A percentile compares a stretch with the other conserved stretches of the same genome.
These are phyloP conservation scores for Odontocerum albicorne DNA, from an alignment of 2,888 invertebrate genomes.

Conservation along the genomic window DNA sequence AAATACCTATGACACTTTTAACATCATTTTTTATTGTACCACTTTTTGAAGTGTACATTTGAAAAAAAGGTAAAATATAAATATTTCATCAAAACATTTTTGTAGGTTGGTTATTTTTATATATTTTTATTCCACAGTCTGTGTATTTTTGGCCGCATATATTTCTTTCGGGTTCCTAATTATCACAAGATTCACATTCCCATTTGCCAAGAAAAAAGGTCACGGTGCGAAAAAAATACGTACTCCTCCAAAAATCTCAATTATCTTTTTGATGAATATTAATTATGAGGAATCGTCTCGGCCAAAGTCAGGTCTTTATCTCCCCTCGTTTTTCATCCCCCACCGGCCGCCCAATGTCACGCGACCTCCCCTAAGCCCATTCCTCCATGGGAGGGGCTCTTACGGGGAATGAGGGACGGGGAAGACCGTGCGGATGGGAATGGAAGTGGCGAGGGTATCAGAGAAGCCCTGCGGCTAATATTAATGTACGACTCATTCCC, in stretches of 20 bases:
- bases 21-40: too few relatives aligned
- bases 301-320: slow-evolving; percentile 18
- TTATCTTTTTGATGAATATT: slow-evolving; percentile 28
- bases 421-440: too few relatives aligned
- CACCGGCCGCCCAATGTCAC: not conserved
- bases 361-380: not conserved
- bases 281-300: slow-evolving; percentile 24
- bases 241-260: slow-evolving; percentile 23
- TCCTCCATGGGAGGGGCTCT: not conserved
- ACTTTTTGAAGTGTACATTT: too few relatives aligned
- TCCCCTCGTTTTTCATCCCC: slow-evolving; percentile 14
- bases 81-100: too few relatives aligned
- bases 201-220: not conserved
- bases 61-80: not conserved
- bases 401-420: not conserved
- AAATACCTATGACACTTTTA: too few relatives aligned
- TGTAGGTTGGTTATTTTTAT: too few relatives aligned
- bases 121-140: too few relatives aligned
- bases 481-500: slow-evolving; percentile 30
- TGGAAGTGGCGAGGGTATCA: not conserved
- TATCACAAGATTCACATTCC: too few relatives aligned
- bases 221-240: not conserved
- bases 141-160: too few relatives aligned
- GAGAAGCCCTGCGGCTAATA: slow-evolving; percentile 26
- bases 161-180: too few relatives aligned